These are phyloP conservation scores for Bettongia penicillata DNA, from an alignment of 2,113 vertebrate species.

Conservation along the genomic window DNA sequence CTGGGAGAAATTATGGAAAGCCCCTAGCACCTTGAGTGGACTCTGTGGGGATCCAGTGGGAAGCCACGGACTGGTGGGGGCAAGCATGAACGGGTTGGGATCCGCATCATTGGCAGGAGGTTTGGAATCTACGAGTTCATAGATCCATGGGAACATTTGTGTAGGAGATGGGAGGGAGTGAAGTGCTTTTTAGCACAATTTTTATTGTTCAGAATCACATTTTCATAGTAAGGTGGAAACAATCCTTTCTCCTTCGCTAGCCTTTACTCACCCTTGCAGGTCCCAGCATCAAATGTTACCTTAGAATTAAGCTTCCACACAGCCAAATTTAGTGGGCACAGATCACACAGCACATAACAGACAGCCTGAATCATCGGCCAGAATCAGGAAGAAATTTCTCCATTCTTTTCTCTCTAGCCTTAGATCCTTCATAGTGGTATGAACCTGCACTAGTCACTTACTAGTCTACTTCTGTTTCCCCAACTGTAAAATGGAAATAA, in stretches of 20 bases:
- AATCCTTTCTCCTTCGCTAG: neutral
- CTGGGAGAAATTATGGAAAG: neutral
- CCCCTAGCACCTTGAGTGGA: neutral
- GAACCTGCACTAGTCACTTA: neutral
- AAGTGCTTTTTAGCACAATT: neutral
- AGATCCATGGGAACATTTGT: neutral
- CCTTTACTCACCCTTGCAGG: neutral
- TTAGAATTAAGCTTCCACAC: neutral
- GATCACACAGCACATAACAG: neutral
- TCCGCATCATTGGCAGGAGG: neutral
- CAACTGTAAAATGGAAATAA: neutral
- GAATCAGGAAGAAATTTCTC: neutral
- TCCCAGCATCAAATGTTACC: neutral
- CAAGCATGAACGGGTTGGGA: neutral
- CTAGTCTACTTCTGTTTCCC: neutral
- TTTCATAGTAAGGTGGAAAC: neutral
- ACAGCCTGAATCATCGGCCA: neutral
- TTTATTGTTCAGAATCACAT: neutral
- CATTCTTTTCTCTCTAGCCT: neutral
- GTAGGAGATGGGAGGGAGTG: neutral
- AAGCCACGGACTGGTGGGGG: neutral
- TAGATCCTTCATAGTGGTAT: neutral
- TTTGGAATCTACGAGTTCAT: neutral
- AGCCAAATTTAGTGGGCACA: neutral
- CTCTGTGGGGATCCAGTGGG: neutral